A percentile compares a stretch with the other conserved stretches of the same genome.
Conservation (phyloP, 2,888 invertebrate species). For the Papilio gigon region DNA sequence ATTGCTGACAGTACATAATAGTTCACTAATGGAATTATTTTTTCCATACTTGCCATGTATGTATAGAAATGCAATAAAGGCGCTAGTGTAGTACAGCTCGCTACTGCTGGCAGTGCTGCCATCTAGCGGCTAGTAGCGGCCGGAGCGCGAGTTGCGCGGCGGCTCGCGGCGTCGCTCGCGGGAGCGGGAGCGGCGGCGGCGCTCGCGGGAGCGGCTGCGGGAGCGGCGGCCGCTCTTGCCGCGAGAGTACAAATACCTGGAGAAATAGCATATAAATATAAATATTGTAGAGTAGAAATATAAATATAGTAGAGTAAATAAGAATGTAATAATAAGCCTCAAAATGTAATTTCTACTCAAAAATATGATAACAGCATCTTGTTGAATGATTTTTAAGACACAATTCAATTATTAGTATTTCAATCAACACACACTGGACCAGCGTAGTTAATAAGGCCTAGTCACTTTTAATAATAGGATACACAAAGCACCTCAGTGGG, state of each 20-base stretch:
- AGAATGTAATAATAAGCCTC: too few relatives aligned
- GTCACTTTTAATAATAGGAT: too few relatives aligned
- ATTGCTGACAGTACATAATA: background rate
- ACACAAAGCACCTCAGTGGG: too few relatives aligned
- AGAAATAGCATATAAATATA: conserved; percentile 16
- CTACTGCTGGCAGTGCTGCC: background rate
- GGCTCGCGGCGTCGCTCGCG: conserved; percentile 78
- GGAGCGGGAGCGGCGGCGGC: conserved; percentile 84
- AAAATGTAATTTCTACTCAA: too few relatives aligned
- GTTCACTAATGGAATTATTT: background rate
- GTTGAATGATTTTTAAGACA: too few relatives aligned
- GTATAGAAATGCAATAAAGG: conserved; percentile 25
- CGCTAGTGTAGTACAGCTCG: conserved; percentile 47
- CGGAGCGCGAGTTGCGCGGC: conserved; percentile 80
- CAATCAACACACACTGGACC: too few relatives aligned
- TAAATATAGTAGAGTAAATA: background rate
- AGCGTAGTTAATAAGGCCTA: too few relatives aligned
- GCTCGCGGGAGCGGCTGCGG: conserved; percentile 70
- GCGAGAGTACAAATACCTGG: conserved; percentile 87
- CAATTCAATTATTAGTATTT: too few relatives aligned
- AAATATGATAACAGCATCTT: too few relatives aligned
- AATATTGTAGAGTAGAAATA: background rate
- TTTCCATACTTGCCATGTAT: conserved; percentile 42
- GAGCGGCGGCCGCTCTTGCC: conserved; percentile 79
- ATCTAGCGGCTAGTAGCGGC: conserved; percentile 70